Evolutionary conservation across 1,140 invertebrate species (phyloP), one percentile per base, ranked within the genome.

Genomic region (Eumeta japonica): DNA sequence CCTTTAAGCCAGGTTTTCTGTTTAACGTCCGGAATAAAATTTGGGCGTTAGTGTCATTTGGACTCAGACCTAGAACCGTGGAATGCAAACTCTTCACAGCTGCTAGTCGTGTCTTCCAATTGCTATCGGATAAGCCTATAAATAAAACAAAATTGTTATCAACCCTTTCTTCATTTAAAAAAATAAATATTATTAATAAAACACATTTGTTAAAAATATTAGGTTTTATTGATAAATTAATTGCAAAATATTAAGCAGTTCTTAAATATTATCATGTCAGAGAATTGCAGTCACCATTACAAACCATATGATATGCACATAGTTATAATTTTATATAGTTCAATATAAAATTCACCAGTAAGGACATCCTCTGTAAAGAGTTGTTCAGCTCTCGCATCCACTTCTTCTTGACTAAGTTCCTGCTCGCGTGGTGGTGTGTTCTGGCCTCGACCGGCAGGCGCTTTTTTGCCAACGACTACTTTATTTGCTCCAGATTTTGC

Each of bases 1-100:
- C 93, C 55, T 92, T 94, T 0, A 95, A 79, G 3, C 93, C 93
- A 1, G 93, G 92, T 63, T 94, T 95, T 49, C 87, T 92, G 37
- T 82, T 83, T 9, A 96, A 52, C 3, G 80, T 81, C 35, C 85
- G 80, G 5, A 92, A 79, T 27, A 94, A 61, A 3, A 88, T 80
- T 74, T 95, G 92, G 1, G 84, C 81, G 1, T 83, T 81, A 3
- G 88, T 79, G 30, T 86, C 83, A 29, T 78, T 75, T 16, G 78
- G 55, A 35, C 85, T 82, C 47, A 86, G 77, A 13, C 75, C 72
- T 51, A 80, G 81, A 1, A 91, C 59, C 33, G 83, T 79, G 14
- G 82, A 78, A 10, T 78, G 58, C 34, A 93, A 79, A 45, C 83
- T 83, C 52, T 94, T 90, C 14, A 87, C 84, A 9, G 89, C 82